A percentile compares a stretch with the other conserved stretches of the same genome.
Conservation (phyloP, 2,888 invertebrate species). For the Tenthredo amoena region DNA sequence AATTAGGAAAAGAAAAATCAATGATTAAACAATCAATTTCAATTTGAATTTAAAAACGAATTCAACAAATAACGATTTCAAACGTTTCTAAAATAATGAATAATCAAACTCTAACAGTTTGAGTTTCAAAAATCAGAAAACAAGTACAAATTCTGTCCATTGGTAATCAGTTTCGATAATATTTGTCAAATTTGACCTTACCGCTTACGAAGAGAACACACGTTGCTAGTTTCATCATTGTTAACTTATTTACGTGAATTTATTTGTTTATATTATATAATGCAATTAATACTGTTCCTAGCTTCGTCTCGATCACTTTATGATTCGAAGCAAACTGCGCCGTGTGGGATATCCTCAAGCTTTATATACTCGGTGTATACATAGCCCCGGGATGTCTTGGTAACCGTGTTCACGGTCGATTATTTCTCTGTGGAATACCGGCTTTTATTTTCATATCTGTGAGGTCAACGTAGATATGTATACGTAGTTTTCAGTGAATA, state of each 20-base stretch:
- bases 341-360: conserved; percentile 5
- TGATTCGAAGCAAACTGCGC: conserved; percentile 12
- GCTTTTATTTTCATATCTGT: conserved; percentile 14
- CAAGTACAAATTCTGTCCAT: neutral
- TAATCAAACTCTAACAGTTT: neutral
- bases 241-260: neutral
- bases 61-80: neutral
- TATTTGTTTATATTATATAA: neutral
- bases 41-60: neutral
- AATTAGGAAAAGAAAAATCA: neutral
- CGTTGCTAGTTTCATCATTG: conserved; percentile 7
- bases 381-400: conserved; percentile 20
- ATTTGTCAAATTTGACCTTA: neutral
- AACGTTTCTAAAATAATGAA: neutral
- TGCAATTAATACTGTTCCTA: neutral
- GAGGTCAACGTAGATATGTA: neutral
- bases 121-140: neutral
- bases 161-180: neutral
- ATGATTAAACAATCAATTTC: neutral
- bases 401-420: conserved; percentile 29
- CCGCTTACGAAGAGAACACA: neutral
- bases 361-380: conserved; percentile 36
- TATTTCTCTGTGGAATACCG: conserved; percentile 1
- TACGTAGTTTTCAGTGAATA: neutral
- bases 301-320: neutral